Evolutionary conservation across 2,797 vertebrate species (phyloP).

Genomic region (Sebastes itinus): DNA sequence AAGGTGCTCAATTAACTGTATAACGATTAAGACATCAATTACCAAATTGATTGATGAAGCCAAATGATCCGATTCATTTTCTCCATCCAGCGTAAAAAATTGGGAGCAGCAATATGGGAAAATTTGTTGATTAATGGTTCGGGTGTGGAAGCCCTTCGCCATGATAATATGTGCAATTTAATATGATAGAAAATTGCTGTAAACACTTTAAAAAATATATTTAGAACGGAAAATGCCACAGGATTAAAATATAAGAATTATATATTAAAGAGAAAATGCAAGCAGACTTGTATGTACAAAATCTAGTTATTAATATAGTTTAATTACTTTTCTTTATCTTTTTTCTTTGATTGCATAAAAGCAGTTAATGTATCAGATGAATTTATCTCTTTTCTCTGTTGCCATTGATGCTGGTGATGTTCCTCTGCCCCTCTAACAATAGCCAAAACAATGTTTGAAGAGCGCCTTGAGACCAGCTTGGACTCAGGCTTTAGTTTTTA

Average conservation of each 20-base stretch:
- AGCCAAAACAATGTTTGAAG: slow-evolving; percentile 77
- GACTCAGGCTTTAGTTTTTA: slow-evolving; percentile 79
- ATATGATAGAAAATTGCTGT: slow-evolving; percentile 14
- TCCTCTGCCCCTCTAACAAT: slow-evolving; percentile 73
- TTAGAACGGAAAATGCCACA: background rate
- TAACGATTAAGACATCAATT: slow-evolving; percentile 96
- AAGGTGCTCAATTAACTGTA: slow-evolving; percentile 95
- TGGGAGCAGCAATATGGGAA: slow-evolving; percentile 81
- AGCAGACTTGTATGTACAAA: background rate
- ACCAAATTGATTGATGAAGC: slow-evolving; percentile 94
- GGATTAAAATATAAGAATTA: background rate
- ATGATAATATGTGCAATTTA: slow-evolving; percentile 43
- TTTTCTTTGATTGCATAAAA: slow-evolving; percentile 45
- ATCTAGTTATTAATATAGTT: background rate
- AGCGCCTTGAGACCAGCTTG: slow-evolving; percentile 80
- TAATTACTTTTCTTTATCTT: slow-evolving; percentile 8
- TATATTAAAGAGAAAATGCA: background rate
- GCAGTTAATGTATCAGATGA: slow-evolving; percentile 67
- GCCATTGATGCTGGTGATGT: slow-evolving; percentile 73
- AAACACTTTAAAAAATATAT: slow-evolving; percentile 16
- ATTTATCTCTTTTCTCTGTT: slow-evolving; percentile 64
- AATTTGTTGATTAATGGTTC: slow-evolving; percentile 87
- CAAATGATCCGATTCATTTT: slow-evolving; percentile 93
- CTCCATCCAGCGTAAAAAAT: slow-evolving; percentile 90
- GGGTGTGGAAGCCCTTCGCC: slow-evolving; percentile 71